Conservation (phyloP, 1,140 invertebrate genomes). For the Hirudo medicinalis region DNA sequence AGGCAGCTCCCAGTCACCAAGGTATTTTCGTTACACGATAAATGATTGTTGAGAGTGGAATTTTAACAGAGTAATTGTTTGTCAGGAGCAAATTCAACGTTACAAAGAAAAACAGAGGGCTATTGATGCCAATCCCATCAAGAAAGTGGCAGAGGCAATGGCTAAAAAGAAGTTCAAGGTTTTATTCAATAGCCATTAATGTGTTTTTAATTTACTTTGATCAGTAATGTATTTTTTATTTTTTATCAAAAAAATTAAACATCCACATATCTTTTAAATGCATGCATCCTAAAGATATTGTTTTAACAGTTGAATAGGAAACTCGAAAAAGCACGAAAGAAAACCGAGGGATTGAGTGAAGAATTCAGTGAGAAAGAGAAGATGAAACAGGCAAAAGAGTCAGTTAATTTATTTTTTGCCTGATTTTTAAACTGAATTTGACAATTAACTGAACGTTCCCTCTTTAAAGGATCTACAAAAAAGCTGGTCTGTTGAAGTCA, state of each 20-base stretch:
- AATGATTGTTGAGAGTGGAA: no score
- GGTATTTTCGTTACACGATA: slow-evolving; percentile 35
- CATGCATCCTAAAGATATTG: no score
- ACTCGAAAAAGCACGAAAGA: slow-evolving; percentile 87
- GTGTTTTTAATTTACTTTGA: no score
- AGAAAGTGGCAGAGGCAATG: slow-evolving; percentile 96
- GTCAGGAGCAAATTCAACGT: slow-evolving; percentile 43
- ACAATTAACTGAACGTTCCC: slow-evolving; percentile 6
- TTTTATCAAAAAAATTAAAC: no score
- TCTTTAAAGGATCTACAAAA: slow-evolving; percentile 70
- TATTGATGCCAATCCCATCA: slow-evolving; percentile 83
- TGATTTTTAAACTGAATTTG: background rate
- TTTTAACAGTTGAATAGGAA: slow-evolving; percentile 48
- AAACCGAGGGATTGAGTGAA: slow-evolving; percentile 77
- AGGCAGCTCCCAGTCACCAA: slow-evolving; percentile 64
- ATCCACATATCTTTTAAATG: no score
- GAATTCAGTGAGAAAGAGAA: slow-evolving; percentile 82
- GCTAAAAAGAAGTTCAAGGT: slow-evolving; percentile 86
- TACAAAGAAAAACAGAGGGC: slow-evolving; percentile 57
- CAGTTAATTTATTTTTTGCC: slow-evolving; percentile 36
- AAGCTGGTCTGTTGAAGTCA: slow-evolving; percentile 54
- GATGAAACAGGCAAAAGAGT: slow-evolving; percentile 74
- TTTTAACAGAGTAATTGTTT: background rate
- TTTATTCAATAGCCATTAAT: slow-evolving; percentile 16
- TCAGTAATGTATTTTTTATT: no score